A percentile compares a stretch with the other conserved stretches of the same genome.
These are phyloP conservation scores for Pogoniulus pusillus DNA, from an alignment of 2,797 vertebrate genomes.

Conservation along the genomic window DNA sequence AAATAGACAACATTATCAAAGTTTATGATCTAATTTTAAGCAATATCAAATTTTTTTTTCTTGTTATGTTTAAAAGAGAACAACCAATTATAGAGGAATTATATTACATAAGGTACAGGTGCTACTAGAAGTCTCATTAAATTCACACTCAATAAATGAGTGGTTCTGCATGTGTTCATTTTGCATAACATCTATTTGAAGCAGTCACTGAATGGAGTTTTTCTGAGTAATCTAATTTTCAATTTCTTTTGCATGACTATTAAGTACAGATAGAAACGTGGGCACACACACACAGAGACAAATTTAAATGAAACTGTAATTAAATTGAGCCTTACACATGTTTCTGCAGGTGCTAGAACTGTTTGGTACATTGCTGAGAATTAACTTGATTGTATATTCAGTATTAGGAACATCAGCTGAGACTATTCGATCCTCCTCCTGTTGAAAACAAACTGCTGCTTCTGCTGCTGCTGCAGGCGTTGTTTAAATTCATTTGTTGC, in stretches of 20 bases:
- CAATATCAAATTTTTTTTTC: neutral
- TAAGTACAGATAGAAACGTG: neutral
- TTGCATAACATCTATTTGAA: neutral
- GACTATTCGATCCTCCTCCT: neutral
- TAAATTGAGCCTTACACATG: neutral
- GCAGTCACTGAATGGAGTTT: neutral
- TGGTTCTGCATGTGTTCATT: neutral
- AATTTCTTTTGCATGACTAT: neutral
- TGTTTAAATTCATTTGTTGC: conserved; percentile 15
- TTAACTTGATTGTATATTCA: neutral
- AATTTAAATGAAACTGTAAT: neutral
- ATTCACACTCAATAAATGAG: neutral
- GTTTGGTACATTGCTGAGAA: neutral
- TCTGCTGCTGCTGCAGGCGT: neutral
- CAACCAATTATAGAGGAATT: neutral
- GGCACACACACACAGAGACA: neutral
- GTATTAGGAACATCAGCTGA: neutral
- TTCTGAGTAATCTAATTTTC: neutral
- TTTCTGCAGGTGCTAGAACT: neutral
- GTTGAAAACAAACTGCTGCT: conserved; percentile 1
- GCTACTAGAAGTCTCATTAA: neutral
- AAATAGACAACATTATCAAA: neutral
- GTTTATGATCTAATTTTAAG: neutral
- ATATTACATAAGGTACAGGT: neutral
- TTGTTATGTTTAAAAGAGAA: neutral